Evolutionary conservation across 2,113 vertebrate genomes (phyloP), one percentile per base, ranked within the genome.

Genomic region (Poeciliopsis occidentalis): DNA sequence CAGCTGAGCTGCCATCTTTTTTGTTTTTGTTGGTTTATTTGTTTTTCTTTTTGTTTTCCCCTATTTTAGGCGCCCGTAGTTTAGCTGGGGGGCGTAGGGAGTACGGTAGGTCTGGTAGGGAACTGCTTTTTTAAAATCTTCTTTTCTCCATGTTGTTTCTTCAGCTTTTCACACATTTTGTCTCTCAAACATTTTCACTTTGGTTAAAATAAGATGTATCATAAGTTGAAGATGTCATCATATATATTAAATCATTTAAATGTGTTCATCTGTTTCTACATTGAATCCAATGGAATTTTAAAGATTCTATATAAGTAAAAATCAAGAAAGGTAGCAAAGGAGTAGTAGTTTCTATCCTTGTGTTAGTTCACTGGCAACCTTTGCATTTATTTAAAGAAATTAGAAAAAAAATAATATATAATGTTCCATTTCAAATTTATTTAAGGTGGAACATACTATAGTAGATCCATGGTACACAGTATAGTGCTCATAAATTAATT

Each of bases 71-170:
- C 92, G 81, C 82, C 92, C 91, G 84, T 95, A 95, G 93, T 86
- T 95, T 94, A 95, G 94, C 93, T 90, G 91, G 90, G 92, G 93
- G 93, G 91, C 91, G 92, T 94, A 94, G 91, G 91, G 86, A 91
- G 90, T 94, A 95, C 94, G 94, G 94, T 94, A 95, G 94, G 94
- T 95, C 93, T 90, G 89, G 92, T 92, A 94, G 93, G 92, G 93
- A 87, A 88, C 73, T 26, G 60, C 71, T 92, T 67, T 91, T 93
- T 84, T 91, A 91, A 57, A 57, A 64, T 88, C 69, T 79, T 69
- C 88, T 91, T 85, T 84, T 92, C 88, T 93, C 47, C 90, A 84
- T 94, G 88, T 94, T 89, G 80, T 88, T 82, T 71, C 66, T 83
- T 63, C 76, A 81, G 76, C 81, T 89, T 85, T 87, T 85, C 90